Percentiles rank a stretch among this genome's conserved stretches.
These are phyloP conservation scores for Ectemnius continuus DNA, from an alignment of 2,888 invertebrate genomes.

Conservation along the genomic window DNA sequence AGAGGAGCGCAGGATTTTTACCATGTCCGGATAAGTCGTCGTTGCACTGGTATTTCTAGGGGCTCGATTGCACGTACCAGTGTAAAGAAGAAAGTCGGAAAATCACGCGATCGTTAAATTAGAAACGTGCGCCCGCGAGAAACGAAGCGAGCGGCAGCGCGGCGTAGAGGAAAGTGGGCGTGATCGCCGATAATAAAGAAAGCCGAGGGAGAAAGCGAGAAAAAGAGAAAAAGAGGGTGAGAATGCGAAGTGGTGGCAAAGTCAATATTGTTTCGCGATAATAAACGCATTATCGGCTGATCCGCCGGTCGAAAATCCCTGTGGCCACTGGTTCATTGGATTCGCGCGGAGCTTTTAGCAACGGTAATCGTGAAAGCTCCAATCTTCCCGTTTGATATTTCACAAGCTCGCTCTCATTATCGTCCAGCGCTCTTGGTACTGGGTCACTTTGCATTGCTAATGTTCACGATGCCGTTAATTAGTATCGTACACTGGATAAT, in stretches of 20 bases:
- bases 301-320: neutral
- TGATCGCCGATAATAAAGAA: neutral
- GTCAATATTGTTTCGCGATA: conserved; percentile 6
- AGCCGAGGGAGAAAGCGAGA: too few species aligned
- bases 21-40: too few species aligned
- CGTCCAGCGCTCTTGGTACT: too few species aligned
- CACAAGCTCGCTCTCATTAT: too few species aligned
- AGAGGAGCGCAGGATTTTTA: too few species aligned
- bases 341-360: too few species aligned
- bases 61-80: neutral
- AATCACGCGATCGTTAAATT: neutral
- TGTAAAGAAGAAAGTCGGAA: conserved; percentile 1
- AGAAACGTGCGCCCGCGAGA: neutral
- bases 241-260: neutral
- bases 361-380: too few species aligned
- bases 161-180: neutral
- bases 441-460: too few species aligned
- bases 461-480: too few species aligned
- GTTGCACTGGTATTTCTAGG: neutral
- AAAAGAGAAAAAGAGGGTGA: neutral
- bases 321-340: neutral
- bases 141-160: too few species aligned
- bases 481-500: too few species aligned
- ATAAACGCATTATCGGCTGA: conserved; percentile 1
- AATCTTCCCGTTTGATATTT: too few species aligned